Conservation (phyloP, 2,113 vertebrate genomes). For the Okapia johnstoni region DNA sequence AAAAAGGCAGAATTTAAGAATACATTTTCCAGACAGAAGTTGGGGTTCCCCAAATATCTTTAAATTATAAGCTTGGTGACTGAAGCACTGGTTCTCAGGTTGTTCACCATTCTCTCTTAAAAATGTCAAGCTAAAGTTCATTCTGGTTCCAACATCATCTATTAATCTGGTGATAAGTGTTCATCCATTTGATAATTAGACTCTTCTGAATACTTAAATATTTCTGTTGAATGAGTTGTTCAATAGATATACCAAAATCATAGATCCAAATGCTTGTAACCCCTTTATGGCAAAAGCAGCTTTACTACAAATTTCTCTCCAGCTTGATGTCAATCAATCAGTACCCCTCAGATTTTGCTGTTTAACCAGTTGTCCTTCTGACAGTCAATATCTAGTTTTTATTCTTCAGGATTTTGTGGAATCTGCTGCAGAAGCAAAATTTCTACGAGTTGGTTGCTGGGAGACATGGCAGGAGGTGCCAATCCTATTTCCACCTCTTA, state of each 20-base stretch:
- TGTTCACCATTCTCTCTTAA: neutral
- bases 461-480: neutral
- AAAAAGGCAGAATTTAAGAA: slow-evolving; percentile 12
- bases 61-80: neutral
- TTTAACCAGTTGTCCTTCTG: neutral
- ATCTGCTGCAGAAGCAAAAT: neutral
- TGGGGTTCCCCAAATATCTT: neutral
- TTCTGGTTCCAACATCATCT: neutral
- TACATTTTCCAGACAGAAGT: neutral
- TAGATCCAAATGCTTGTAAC: neutral
- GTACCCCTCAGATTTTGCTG: neutral
- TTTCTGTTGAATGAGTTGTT: neutral
- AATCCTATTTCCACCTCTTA: neutral
- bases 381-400: neutral
- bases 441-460: neutral
- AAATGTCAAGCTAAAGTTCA: neutral
- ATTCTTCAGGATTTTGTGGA: neutral
- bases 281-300: neutral
- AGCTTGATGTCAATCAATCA: neutral
- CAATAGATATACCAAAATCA: neutral
- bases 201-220: neutral
- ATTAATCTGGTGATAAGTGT: neutral
- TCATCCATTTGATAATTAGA: neutral
- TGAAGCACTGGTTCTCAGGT: neutral
- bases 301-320: neutral